These are phyloP conservation scores for Drosophila tsacasi DNA, from an alignment of 1,140 invertebrate species.

Conservation along the genomic window DNA sequence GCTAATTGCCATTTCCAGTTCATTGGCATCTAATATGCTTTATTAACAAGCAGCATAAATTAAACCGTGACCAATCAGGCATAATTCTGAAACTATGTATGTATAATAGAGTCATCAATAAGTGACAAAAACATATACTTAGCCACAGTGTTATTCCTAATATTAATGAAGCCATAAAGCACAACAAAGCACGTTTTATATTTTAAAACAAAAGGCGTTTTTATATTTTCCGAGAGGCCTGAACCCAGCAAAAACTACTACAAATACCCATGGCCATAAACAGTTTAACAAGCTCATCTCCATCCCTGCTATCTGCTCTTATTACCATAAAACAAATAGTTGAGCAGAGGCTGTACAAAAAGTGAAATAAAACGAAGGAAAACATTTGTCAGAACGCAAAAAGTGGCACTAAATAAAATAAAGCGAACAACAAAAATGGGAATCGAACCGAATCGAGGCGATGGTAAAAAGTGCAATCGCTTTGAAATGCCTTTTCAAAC, in stretches of 20 bases:
- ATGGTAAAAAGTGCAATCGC: slow-evolving; percentile 61
- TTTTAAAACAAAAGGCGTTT: slow-evolving; percentile 11
- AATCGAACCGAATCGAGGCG: slow-evolving; percentile 37
- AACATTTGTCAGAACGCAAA: slow-evolving; percentile 59
- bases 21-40: slow-evolving; percentile 65
- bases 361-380: slow-evolving; percentile 41
- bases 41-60: slow-evolving; percentile 63
- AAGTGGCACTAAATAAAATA: slow-evolving; percentile 44
- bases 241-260: neutral
- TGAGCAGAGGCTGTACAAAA: slow-evolving; percentile 6
- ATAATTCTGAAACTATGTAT: slow-evolving; percentile 9
- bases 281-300: slow-evolving; percentile 14
- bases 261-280: slow-evolving; percentile 12
- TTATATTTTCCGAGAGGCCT: neutral
- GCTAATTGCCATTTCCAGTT: slow-evolving; percentile 69
- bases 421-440: slow-evolving; percentile 35
- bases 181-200: neutral
- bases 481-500: slow-evolving; percentile 50
- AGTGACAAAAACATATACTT: slow-evolving; percentile 1
- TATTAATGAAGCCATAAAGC: neutral
- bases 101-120: slow-evolving; percentile 44
- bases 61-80: slow-evolving; percentile 35
- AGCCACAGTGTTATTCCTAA: too few species aligned
- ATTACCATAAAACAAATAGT: slow-evolving; percentile 46
- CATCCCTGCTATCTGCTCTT: slow-evolving; percentile 10